Conservation (phyloP, 2,888 invertebrate species). For the Rhagium mordax region DNA sequence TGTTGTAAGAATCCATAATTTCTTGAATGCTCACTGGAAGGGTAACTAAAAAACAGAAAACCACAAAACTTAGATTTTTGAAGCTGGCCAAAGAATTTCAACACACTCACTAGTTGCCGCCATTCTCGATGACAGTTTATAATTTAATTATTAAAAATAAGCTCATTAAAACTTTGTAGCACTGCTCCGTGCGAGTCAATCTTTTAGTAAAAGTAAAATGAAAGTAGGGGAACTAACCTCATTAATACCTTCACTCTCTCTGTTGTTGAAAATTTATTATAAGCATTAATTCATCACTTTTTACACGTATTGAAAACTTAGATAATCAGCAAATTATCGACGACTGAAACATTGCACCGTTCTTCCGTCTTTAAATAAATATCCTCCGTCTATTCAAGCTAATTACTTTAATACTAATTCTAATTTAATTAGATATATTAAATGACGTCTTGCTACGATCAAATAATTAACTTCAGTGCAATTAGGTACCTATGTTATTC, state of each 20-base stretch:
- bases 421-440: background rate
- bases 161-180: slow-evolving; percentile 1
- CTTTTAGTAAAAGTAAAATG: slow-evolving; percentile 31
- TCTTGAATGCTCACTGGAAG: slow-evolving; percentile 47
- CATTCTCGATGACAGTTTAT: slow-evolving; percentile 21
- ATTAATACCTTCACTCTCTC: slow-evolving; percentile 26
- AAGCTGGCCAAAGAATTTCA: slow-evolving; percentile 20
- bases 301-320: background rate
- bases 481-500: background rate
- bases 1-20: slow-evolving; percentile 53
- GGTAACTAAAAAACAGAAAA: slow-evolving; percentile 49
- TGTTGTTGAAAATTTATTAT: slow-evolving; percentile 9
- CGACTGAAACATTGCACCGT: background rate
- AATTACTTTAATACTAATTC: background rate
- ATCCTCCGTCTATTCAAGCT: background rate
- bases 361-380: background rate
- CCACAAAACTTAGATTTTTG: slow-evolving; percentile 15
- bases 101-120: slow-evolving; percentile 45
- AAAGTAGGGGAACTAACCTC: slow-evolving; percentile 32
- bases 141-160: slow-evolving; percentile 27
- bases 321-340: background rate
- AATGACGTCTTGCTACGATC: background rate
- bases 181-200: background rate
- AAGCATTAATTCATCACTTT: slow-evolving; percentile 6
- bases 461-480: background rate